Percentiles rank a stretch among this genome's conserved stretches.
These are phyloP conservation scores for Aphaenogaster rudis DNA, from an alignment of 1,140 invertebrate genomes.

Conservation along the genomic window DNA sequence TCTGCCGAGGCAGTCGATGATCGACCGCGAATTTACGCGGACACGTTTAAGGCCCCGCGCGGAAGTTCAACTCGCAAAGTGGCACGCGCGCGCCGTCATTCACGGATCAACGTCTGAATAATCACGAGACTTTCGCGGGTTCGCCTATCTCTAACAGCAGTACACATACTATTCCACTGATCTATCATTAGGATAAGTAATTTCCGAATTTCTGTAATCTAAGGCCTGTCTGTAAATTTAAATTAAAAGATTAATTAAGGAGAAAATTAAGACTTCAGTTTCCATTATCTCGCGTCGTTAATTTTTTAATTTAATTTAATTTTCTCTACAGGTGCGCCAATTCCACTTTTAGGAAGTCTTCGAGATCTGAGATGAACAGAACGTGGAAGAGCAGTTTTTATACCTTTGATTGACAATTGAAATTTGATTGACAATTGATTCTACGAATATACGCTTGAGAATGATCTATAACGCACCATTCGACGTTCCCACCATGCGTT, in stretches of 20 bases:
- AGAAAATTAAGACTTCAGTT: background rate
- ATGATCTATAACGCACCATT: background rate
- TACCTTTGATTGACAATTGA: too few species aligned
- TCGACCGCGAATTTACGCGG: constrained; percentile 57
- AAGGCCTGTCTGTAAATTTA: background rate
- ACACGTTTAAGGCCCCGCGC: background rate
- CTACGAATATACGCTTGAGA: background rate
- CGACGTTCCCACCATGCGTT: background rate
- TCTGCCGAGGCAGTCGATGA: constrained; percentile 67
- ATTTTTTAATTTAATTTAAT: background rate
- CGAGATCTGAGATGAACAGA: background rate
- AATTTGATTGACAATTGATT: background rate
- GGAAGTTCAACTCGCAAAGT: background rate
- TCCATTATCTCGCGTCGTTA: background rate
- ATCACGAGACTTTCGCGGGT: constrained; percentile 30
- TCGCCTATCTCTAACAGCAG: background rate
- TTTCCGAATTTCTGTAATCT: background rate
- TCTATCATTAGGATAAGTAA: background rate
- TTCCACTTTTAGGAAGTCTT: background rate
- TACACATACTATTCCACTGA: background rate
- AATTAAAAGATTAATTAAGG: background rate
- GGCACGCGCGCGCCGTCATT: constrained; percentile 23
- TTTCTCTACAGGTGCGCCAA: background rate
- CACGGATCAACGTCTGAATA: constrained; percentile 16
- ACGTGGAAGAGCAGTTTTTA: background rate